A percentile compares a stretch with the other conserved stretches of the same genome.
Evolutionary conservation across 1,140 invertebrate genomes (phyloP).

Genomic region (Rhopalosiphum padi): DNA sequence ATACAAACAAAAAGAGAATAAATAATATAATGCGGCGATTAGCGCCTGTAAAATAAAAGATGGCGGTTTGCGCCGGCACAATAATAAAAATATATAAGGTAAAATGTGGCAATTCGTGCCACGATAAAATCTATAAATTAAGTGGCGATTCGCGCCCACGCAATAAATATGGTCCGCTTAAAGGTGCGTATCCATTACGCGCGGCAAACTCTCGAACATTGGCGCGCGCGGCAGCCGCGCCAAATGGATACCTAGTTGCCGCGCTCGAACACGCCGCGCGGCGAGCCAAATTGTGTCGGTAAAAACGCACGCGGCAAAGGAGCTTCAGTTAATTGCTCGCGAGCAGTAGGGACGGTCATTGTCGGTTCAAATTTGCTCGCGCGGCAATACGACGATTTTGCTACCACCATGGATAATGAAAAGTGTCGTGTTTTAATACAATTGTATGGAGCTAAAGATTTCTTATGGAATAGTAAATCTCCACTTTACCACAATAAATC

Average conservation of each 20-base stretch:
- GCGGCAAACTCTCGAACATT: constrained; percentile 25
- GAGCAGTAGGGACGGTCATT: not conserved
- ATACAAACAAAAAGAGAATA: too few species aligned
- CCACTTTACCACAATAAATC: constrained; percentile 21
- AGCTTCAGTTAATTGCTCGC: constrained; percentile 30
- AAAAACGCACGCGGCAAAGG: not conserved
- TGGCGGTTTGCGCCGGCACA: too few species aligned
- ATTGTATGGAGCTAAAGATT: not conserved
- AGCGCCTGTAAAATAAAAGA: too few species aligned
- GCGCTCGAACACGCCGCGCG: constrained; percentile 12
- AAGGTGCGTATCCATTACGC: not conserved
- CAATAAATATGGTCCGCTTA: too few species aligned
- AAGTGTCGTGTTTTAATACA: constrained; percentile 33
- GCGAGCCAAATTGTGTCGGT: not conserved
- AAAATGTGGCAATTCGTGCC: too few species aligned
- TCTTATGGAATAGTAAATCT: constrained; percentile 32
- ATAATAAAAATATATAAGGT: too few species aligned
- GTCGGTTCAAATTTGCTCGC: not conserved
- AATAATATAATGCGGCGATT: too few species aligned
- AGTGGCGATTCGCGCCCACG: too few species aligned
- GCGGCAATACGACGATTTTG: not conserved
- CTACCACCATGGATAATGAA: not conserved
- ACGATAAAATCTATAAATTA: too few species aligned
- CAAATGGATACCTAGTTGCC: constrained; percentile 15
- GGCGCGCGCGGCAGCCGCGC: not conserved